These are phyloP conservation scores for Fulica atra DNA, from an alignment of 2,113 vertebrate species.

Conservation along the genomic window DNA sequence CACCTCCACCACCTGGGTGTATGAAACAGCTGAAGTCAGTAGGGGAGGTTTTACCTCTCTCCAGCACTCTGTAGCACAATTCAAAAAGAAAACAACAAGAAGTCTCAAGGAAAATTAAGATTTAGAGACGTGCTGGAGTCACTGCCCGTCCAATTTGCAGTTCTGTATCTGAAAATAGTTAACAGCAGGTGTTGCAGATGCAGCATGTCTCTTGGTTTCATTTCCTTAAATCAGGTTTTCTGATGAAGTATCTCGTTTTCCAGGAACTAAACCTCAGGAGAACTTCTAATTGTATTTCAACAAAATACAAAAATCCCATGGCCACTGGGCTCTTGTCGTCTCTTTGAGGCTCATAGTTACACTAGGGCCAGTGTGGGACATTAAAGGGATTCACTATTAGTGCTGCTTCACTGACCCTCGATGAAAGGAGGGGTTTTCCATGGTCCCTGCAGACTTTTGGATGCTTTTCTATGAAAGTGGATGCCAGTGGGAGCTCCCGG, in stretches of 20 bases:
- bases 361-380: background rate
- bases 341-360: background rate
- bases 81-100: background rate
- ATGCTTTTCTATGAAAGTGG: slow-evolving; percentile 75
- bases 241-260: background rate
- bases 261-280: background rate
- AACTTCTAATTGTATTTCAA: background rate
- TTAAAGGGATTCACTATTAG: background rate
- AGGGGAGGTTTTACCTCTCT: background rate
- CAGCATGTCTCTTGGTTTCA: background rate
- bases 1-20: background rate
- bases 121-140: background rate
- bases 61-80: background rate
- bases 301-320: background rate
- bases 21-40: background rate
- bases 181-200: background rate
- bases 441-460: slow-evolving; percentile 66
- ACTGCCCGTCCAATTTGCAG: background rate
- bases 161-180: background rate
- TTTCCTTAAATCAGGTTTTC: background rate
- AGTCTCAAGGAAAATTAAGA: background rate
- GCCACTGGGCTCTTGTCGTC: background rate
- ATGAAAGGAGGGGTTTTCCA: slow-evolving; percentile 77
- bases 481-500: slow-evolving; percentile 77
- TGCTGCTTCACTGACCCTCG: background rate